Evolutionary conservation across 2,113 vertebrate genomes (phyloP).

Genomic region (Motacilla alba): DNA sequence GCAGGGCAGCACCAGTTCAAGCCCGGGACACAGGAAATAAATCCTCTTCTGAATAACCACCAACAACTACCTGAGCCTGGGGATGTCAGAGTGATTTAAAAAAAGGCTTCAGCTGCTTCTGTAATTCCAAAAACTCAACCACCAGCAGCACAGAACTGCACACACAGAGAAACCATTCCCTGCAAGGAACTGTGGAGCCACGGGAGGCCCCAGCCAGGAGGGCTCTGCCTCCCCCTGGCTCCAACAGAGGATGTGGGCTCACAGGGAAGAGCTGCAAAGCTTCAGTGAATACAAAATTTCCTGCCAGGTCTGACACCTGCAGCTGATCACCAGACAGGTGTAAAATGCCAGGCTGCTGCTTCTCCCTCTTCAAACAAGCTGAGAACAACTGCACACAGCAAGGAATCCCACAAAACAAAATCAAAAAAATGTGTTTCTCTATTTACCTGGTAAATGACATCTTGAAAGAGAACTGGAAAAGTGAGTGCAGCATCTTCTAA

Average conservation of each 20-base stretch:
- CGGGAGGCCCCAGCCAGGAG: background rate
- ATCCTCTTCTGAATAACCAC: background rate
- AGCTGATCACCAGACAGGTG: background rate
- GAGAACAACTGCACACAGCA: background rate
- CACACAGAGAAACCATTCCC: background rate
- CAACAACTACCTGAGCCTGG: background rate
- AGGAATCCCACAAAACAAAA: background rate
- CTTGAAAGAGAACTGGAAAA: slow-evolving; percentile 98
- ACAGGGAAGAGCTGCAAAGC: fast-evolving
- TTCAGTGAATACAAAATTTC: background rate
- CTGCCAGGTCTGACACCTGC: background rate
- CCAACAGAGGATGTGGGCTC: fast-evolving
- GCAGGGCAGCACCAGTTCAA: slow-evolving; percentile 20
- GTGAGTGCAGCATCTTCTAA: slow-evolving; percentile 98
- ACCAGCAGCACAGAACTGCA: background rate
- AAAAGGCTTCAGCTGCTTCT: background rate
- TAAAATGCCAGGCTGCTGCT: background rate
- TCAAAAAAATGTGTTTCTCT: background rate
- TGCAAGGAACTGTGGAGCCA: fast-evolving
- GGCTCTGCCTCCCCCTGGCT: background rate
- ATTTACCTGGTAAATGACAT: slow-evolving; percentile 97
- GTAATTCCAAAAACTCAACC: background rate
- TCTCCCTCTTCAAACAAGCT: background rate
- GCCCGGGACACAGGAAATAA: background rate
- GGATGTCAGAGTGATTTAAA: background rate